Evolutionary conservation across 1,140 invertebrate genomes (phyloP), one percentile per base, ranked within the genome.

Genomic region (Polypedilum pembai): DNA sequence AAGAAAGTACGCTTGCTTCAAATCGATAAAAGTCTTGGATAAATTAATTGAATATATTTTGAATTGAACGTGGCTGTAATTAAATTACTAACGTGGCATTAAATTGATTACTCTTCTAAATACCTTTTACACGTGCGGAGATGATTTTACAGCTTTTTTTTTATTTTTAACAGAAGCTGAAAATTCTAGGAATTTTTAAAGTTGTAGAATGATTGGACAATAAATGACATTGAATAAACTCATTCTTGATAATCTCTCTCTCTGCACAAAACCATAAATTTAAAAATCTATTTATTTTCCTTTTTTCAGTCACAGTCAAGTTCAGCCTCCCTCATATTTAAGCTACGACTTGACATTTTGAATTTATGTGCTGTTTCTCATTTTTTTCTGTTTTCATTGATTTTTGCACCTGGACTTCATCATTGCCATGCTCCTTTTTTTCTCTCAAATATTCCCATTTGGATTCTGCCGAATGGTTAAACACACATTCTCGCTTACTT

Each of bases 181-280:
- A 56, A 56, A 12, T 56, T 56, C 45, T 56, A n/a, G 45, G 45
- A 56, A 56, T 56, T 56, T 56, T 56, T 12, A 56, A 56, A 56
- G 45, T 56, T 56, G 45, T n/a, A 56, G 45, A 56, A 56, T 56
- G 45, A 56, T 56, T 56, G 45, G 45, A 56, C 45, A 56, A 56
- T 56, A 56, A 56, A 56, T 56, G 45, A 56, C 12, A 56, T 56
- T 56, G 15, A 56, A 56, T 56, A 56, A 12, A 56, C 45, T 56
- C 45, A 56, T 56, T n/a, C 45, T 56, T 56, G n/a, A 12, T 56
- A 56, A 56, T 56, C 45, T 56, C n/a, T n/a, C 45, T n/a, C 12
- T 12, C 12, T 56, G 45, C 24, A 56, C 45, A 56, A 56, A 56
- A 56, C 45, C 45, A 56, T 56, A 56, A 56, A 56, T 56, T 56